A percentile compares a stretch with the other conserved stretches of the same genome.
phyloP scores from a whole-genome alignment of 2,888 invertebrate genomes.

The Lymantria dispar region DNA sequence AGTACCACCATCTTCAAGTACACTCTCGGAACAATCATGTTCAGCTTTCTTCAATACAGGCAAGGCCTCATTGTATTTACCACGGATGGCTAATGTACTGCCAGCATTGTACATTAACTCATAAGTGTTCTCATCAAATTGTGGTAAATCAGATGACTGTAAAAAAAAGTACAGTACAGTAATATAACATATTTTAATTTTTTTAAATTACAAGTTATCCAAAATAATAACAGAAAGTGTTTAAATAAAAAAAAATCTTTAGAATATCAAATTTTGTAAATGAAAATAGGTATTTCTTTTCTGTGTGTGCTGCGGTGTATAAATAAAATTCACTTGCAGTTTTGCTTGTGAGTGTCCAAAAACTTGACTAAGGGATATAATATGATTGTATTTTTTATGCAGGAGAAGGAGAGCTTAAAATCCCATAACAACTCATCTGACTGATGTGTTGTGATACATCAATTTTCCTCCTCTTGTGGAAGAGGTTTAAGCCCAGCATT shows the following conservation, averaged over 20 bases:
- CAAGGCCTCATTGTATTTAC: slow-evolving; percentile 89
- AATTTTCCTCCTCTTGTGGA: not conserved
- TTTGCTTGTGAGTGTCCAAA: no score
- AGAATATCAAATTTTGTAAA: no score
- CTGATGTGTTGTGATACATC: no score
- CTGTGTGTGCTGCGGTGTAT: no score
- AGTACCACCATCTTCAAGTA: slow-evolving; percentile 94
- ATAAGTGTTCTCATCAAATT: slow-evolving; percentile 85
- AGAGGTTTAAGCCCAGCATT: not conserved
- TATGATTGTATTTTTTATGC: no score
- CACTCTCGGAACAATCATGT: slow-evolving; percentile 90
- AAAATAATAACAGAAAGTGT: not conserved
- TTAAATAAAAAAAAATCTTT: not conserved
- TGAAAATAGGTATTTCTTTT: no score
- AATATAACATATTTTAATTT: no score
- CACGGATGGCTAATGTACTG: slow-evolving; percentile 89
- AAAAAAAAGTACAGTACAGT: slow-evolving; percentile 1
- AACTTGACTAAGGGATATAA: no score
- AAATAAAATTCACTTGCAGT: no score
- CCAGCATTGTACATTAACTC: slow-evolving; percentile 96
- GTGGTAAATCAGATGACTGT: slow-evolving; percentile 62
- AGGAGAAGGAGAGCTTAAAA: no score
- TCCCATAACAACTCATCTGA: no score
- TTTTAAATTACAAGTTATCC: not conserved
- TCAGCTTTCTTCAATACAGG: slow-evolving; percentile 92